Percentiles rank a stretch among this genome's conserved stretches.
Evolutionary conservation across 1,140 invertebrate species (phyloP).

Genomic region (Popillia japonica): DNA sequence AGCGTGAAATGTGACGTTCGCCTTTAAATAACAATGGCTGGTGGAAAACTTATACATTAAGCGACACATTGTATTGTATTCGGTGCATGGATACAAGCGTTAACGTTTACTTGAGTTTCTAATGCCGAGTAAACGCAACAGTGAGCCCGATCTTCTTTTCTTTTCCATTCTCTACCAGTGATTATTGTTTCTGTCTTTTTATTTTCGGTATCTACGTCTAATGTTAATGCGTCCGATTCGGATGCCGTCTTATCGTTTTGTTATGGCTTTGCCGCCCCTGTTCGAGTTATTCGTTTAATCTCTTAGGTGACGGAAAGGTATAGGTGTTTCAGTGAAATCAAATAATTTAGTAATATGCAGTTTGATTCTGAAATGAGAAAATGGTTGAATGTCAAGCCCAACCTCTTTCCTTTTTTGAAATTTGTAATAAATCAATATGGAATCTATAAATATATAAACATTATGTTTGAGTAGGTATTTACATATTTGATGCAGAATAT

Average conservation of each 20-base stretch:
- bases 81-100: constrained; percentile 42
- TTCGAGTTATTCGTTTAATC: constrained; percentile 21
- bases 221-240: constrained; percentile 17
- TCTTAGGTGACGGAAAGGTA: neutral
- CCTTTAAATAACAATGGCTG: constrained; percentile 55
- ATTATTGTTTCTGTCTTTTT: constrained; percentile 15
- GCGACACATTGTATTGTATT: constrained; percentile 46
- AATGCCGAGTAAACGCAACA: constrained; percentile 37
- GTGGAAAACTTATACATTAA: constrained; percentile 43
- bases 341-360: neutral
- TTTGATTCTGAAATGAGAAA: too few relatives aligned
- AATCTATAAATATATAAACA: too few relatives aligned
- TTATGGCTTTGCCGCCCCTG: constrained; percentile 6
- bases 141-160: neutral
- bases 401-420: too few relatives aligned
- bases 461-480: too few relatives aligned
- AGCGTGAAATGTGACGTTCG: constrained; percentile 56
- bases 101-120: constrained; percentile 42
- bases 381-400: too few relatives aligned
- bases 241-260: constrained; percentile 26
- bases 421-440: too few relatives aligned
- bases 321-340: neutral
- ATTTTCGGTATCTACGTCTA: constrained; percentile 6
- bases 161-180: neutral
- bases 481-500: too few relatives aligned